Percentiles rank a stretch among this genome's conserved stretches.
Evolutionary conservation across 2,113 vertebrate species (phyloP).

Genomic region (Leucopsar rothschildi): DNA sequence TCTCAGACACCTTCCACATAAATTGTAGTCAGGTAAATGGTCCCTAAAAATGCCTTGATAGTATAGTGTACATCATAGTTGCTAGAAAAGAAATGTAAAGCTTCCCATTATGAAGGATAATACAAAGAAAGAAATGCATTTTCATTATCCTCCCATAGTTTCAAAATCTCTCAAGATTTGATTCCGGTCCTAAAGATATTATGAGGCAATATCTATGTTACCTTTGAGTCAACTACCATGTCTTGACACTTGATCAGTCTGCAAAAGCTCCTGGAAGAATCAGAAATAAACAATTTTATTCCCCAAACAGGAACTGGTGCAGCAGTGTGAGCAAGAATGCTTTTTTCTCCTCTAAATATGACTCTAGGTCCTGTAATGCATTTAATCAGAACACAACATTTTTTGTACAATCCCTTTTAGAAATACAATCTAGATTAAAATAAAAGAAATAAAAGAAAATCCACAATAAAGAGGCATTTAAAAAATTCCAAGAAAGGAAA

Average conservation of each 20-base stretch:
- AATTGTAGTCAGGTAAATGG: constrained; percentile 49
- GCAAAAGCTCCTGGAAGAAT: constrained; percentile 39
- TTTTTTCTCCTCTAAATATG: not conserved
- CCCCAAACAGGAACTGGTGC: not conserved
- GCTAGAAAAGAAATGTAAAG: not conserved
- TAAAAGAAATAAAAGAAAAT: not conserved
- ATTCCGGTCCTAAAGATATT: constrained; percentile 51
- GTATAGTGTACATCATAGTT: constrained; percentile 12
- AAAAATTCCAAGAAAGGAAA: not conserved
- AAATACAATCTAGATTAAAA: not conserved
- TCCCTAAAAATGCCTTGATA: constrained; percentile 41
- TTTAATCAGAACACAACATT: not conserved
- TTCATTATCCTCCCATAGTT: constrained; percentile 61
- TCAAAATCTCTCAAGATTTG: constrained; percentile 48
- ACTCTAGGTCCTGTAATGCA: not conserved
- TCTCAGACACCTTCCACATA: constrained; percentile 5
- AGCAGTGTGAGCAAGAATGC: not conserved
- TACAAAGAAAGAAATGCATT: constrained; percentile 29
- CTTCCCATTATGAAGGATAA: constrained; percentile 4
- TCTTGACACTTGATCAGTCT: constrained; percentile 57
- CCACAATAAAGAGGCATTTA: not conserved
- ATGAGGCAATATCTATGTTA: constrained; percentile 42
- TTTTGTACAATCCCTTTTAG: not conserved
- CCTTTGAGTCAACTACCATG: constrained; percentile 57
- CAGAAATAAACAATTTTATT: constrained; percentile 57